phyloP scores from a whole-genome alignment of 2,797 vertebrate genomes.

The Malurus leucopterus region DNA sequence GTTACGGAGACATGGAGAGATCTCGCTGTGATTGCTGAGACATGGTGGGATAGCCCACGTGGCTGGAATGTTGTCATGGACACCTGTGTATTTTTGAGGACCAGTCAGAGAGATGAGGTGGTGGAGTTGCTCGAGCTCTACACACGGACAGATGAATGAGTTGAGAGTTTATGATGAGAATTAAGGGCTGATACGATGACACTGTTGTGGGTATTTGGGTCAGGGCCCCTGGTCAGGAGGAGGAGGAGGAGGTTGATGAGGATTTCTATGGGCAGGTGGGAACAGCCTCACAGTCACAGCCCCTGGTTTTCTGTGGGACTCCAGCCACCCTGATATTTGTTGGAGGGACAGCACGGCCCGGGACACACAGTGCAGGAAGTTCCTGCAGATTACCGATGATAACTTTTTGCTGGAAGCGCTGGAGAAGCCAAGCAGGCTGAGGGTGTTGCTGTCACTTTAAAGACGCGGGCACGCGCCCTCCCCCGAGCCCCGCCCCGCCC shows the following conservation, averaged over 20 bases:
- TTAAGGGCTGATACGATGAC: neutral
- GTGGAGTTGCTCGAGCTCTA: neutral
- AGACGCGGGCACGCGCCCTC: neutral
- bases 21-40: too few relatives aligned
- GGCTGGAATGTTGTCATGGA: neutral
- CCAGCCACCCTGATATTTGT: fast-evolving
- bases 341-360: neutral
- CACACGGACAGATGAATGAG: neutral
- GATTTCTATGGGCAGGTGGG: neutral
- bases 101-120: too few relatives aligned
- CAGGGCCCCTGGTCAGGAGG: neutral
- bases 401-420: fast-evolving
- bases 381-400: fast-evolving
- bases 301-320: neutral
- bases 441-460: neutral
- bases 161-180: neutral
- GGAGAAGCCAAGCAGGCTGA: too few relatives aligned
- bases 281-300: neutral
- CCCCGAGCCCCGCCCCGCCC: neutral
- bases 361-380: fast-evolving
- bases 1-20: neutral
- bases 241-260: neutral
- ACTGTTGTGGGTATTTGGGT: too few relatives aligned
- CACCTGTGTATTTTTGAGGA: neutral
- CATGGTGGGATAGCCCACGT: fast-evolving